Conservation (phyloP, 35 echinoderm and acorn worm genomes). For the Lytechinus variegatus region DNA sequence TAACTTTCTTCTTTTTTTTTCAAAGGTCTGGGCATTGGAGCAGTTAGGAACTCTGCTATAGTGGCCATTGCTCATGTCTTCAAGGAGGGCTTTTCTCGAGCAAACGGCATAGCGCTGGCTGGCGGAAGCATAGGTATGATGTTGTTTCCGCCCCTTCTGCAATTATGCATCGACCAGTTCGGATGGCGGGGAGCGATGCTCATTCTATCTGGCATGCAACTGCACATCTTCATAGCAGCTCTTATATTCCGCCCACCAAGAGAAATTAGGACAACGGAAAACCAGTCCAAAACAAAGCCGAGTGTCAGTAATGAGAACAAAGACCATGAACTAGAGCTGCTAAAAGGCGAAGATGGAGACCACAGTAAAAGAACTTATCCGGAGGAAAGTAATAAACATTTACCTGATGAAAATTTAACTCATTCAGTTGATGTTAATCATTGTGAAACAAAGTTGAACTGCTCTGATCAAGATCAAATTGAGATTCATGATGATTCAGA, state of each 20-base stretch:
- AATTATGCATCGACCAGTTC: conserved; percentile 43
- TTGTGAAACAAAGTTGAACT: not conserved
- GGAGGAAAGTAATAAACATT: not conserved
- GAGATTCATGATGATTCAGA: not conserved
- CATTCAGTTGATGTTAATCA: not conserved
- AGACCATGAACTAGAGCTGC: not conserved
- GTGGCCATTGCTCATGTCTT: conserved; percentile 41
- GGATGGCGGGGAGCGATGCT: conserved; percentile 56
- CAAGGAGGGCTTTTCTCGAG: conserved; percentile 53
- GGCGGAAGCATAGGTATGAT: conserved; percentile 53
- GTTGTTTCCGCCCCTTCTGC: conserved; percentile 48
- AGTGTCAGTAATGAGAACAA: not conserved
- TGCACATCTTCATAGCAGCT: conserved; percentile 42
- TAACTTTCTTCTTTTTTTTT: not conserved
- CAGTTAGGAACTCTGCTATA: conserved; percentile 21
- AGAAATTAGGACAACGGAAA: not conserved
- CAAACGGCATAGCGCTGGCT: conserved; percentile 55
- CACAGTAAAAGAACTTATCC: not conserved
- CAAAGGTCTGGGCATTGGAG: conserved; percentile 57
- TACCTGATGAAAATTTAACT: not conserved
- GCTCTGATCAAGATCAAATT: not conserved
- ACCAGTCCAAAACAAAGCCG: not conserved
- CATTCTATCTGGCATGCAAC: conserved; percentile 26
- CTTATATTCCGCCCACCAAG: conserved; percentile 43
- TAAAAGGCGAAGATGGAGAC: not conserved